Conservation (phyloP, 2,797 vertebrate genomes). For the Pantherophis vulpinus region DNA sequence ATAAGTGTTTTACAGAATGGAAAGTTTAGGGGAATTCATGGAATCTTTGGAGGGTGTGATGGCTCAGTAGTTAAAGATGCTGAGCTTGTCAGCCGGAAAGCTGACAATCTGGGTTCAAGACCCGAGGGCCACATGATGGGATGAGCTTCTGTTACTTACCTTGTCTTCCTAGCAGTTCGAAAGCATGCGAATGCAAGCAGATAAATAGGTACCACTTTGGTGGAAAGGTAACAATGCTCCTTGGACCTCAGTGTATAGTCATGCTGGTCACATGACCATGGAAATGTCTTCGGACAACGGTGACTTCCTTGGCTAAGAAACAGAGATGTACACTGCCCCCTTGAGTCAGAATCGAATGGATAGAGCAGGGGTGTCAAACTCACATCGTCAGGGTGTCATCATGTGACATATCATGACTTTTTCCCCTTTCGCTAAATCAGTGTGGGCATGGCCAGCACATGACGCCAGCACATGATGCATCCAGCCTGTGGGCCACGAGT, state of each 20-base stretch:
- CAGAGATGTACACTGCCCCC: not conserved
- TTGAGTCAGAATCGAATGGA: not conserved
- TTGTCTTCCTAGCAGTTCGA: not conserved
- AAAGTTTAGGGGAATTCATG: not conserved
- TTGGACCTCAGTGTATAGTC: not conserved
- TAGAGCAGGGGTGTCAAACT: too few relatives aligned
- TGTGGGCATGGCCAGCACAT: too few relatives aligned
- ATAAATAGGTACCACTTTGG: not conserved
- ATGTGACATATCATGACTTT: too few relatives aligned
- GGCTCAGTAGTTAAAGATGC: too few relatives aligned
- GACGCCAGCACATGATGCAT: too few relatives aligned
- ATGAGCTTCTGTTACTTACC: not conserved
- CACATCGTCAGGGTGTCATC: rapidly evolving
- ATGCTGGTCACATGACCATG: not conserved
- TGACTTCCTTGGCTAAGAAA: not conserved
- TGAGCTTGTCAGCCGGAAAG: too few relatives aligned
- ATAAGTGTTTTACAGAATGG: not conserved
- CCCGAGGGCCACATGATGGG: not conserved
- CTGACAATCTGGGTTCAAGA: too few relatives aligned
- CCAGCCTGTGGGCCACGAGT: rapidly evolving
- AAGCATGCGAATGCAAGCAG: not conserved
- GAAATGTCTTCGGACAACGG: not conserved
- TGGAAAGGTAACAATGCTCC: not conserved
- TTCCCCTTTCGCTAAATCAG: too few relatives aligned
- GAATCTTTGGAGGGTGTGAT: not conserved